These are phyloP conservation scores for Nothoprocta pentlandii DNA, from an alignment of 2,113 vertebrate genomes.

Conservation along the genomic window DNA sequence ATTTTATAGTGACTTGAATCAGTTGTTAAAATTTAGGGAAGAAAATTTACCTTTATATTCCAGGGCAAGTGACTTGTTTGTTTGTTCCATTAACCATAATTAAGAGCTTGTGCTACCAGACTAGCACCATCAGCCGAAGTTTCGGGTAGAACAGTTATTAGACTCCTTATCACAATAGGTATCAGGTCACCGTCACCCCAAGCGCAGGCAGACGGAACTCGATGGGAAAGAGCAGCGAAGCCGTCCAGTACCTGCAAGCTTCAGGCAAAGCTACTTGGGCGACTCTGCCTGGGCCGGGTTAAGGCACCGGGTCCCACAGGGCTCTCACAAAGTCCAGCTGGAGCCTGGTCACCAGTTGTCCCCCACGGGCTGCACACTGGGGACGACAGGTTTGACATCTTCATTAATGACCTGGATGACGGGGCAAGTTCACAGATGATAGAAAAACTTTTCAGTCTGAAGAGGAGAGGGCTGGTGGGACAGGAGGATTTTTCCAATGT, in stretches of 20 bases:
- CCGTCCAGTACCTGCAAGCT: neutral
- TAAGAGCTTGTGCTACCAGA: neutral
- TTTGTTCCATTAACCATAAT: neutral
- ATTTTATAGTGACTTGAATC: neutral
- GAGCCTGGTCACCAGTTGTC: too few relatives aligned
- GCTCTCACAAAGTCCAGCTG: neutral
- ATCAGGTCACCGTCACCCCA: neutral
- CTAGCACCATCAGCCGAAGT: neutral
- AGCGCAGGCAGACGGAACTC: neutral
- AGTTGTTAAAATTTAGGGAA: neutral
- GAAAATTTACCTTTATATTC: neutral
- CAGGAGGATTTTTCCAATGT: neutral
- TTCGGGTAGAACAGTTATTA: neutral
- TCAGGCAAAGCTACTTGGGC: conserved; percentile 5
- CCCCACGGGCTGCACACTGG: too few relatives aligned
- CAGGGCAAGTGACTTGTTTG: neutral
- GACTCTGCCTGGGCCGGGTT: neutral
- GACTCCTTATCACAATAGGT: neutral
- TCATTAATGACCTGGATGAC: too few relatives aligned
- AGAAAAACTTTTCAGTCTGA: neutral
- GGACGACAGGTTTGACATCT: too few relatives aligned
- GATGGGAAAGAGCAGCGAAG: neutral
- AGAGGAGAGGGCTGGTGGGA: neutral
- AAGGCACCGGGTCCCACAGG: neutral
- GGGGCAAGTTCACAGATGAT: too few relatives aligned